phyloP scores from a whole-genome alignment of 2,113 vertebrate genomes.

The Antechinus stuartii region DNA sequence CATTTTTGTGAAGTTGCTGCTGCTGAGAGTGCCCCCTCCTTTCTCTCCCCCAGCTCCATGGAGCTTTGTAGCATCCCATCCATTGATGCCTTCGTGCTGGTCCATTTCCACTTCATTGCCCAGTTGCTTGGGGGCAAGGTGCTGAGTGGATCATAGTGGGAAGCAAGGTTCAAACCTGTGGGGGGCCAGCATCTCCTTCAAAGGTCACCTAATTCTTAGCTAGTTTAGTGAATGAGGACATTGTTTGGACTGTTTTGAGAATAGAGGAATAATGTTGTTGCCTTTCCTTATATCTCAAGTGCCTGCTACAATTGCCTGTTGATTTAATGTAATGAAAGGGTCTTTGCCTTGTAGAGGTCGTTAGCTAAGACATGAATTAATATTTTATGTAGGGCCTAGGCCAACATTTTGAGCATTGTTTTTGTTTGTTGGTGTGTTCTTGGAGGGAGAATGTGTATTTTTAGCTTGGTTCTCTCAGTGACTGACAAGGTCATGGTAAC shows the following conservation, averaged over 20 bases:
- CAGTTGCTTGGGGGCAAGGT: not conserved
- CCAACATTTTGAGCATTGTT: not conserved
- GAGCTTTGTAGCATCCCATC: not conserved
- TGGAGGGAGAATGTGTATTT: not conserved
- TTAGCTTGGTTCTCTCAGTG: slow-evolving; percentile 5
- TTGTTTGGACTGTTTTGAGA: not conserved
- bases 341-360: not conserved
- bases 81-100: slow-evolving; percentile 20
- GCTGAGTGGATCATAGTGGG: not conserved
- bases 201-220: not conserved
- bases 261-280: not conserved
- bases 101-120: not conserved
- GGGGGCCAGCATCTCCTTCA: not conserved
- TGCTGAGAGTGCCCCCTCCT: not conserved
- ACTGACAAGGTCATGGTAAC: not conserved
- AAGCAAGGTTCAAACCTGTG: not conserved
- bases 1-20: not conserved
- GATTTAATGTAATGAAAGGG: not conserved
- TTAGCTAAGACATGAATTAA: not conserved
- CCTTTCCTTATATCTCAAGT: not conserved
- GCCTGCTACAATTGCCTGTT: not conserved
- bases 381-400: not conserved
- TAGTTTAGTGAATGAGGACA: not conserved
- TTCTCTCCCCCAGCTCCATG: not conserved
- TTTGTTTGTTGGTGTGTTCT: not conserved